Base-by-base conservation (phyloP, 1,140 invertebrate species). In the Nilaparvata lugens region DNA sequence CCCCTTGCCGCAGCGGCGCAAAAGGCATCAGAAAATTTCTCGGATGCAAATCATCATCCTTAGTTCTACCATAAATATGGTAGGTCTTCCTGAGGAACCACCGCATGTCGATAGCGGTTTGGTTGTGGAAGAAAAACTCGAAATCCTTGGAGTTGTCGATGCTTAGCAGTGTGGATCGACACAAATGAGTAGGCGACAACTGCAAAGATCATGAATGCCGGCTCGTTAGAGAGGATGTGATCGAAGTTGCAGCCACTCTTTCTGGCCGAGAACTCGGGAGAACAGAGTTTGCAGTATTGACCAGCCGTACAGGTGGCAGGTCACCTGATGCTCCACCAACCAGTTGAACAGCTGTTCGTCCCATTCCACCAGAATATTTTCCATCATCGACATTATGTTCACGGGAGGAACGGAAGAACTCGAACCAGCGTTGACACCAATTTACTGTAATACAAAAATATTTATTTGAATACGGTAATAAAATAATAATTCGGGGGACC, bases 241-340 rank as follows among this genome's bases (percentile, higher is more conserved):
- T 94, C 92, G 87, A 89, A 94, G 71, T 63, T 81, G 79, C 18
- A 88, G 65, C 91, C 91, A 95, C 67, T 93, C 86, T 6, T 80
- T 74, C 57, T 35, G 31, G 31, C 16, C 5, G 21, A 48, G 21
- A 21, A 80, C 85, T 78, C 92, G 89, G 54, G 88, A 89, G 72
- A 94, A 90, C 3, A 81, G 79, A 7, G 82, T 87, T 68, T 83
- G 80, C 48, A 95, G 69, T 58, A 93, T 71, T 42, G 84, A 79
- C 83, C 91, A 89, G 6, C 86, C 89, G 75, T 92, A 94, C 31
- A 83, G 79, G 69, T 86, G 82, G 51, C 86, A 81, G 19, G 83
- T 85, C 9, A 93, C 75, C 13, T 81, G 76, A 60, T 81, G 69
- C 28, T 81, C 73, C 62, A 81, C 79, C 69, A 87, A 90, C 72